These are phyloP conservation scores for Sebastes matsubarae DNA, from an alignment of 2,797 vertebrate genomes.

Conservation along the genomic window DNA sequence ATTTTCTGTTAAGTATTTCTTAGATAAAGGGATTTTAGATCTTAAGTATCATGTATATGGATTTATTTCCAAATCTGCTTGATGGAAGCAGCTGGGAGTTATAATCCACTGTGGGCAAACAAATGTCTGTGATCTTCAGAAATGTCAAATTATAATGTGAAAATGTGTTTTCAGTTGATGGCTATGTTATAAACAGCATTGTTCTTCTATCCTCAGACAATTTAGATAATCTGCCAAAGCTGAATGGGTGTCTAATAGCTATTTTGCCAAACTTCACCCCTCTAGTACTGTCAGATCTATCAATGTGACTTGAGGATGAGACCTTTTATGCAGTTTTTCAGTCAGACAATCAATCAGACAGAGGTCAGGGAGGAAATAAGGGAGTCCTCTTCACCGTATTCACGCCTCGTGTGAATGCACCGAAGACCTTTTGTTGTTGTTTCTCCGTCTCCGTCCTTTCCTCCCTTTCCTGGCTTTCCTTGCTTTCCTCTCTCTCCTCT, in stretches of 20 bases:
- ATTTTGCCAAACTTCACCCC: conserved; percentile 51
- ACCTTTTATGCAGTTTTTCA: not conserved
- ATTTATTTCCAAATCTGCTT: conserved; percentile 7
- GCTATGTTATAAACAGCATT: not conserved
- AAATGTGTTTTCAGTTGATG: conserved; percentile 19
- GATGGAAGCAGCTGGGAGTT: conserved; percentile 2
- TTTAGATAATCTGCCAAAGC: conserved; percentile 42
- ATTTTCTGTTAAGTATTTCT: conserved; percentile 5
- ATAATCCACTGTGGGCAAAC: conserved; percentile 11
- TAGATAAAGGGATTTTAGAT: not conserved
- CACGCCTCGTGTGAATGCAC: conserved; percentile 25
- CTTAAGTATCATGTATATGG: not conserved
- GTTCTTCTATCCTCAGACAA: not conserved
- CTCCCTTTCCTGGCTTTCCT: conserved; percentile 60
- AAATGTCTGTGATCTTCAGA: conserved; percentile 2
- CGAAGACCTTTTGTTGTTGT: conserved; percentile 63
- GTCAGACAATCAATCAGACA: not conserved
- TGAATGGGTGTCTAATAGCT: conserved; percentile 44
- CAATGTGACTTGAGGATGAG: not conserved
- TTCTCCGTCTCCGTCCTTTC: conserved; percentile 64
- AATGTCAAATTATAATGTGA: not conserved
- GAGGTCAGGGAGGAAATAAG: not conserved
- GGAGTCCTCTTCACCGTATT: not conserved
- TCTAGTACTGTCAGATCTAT: conserved; percentile 36
- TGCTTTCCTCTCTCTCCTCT: conserved; percentile 63